Evolutionary conservation across 1,140 invertebrate genomes (phyloP), one percentile per base, ranked within the genome.

Genomic region (Belonocnema kinseyi): DNA sequence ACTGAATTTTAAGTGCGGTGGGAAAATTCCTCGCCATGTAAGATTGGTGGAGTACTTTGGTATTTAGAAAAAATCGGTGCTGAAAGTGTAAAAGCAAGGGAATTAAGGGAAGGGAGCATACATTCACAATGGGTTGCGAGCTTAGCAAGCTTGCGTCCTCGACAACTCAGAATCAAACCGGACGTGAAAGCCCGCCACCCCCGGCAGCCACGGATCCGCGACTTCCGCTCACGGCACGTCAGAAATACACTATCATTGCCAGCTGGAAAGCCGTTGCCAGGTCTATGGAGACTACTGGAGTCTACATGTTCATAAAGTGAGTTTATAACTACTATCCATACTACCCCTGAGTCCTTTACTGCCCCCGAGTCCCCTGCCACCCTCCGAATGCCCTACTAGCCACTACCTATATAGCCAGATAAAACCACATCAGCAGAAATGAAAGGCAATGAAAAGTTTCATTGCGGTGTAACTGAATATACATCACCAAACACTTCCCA

Each of bases 241-340:
- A 98, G 92, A 97, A 96, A 88, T 97, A 96, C 88, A 95, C 93
- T 77, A 96, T 98, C 92, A 93, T 96, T 52, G 96, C 96, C 3
- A 97, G 96, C 14, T 98, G 97, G 97, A 97, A 97, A 88, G 96
- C 95, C 6, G 97, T 97, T 79, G 94, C 94, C 61, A 93, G 96
- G 81, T 96, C 96, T 1, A 96, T 97, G 93, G 96, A 97, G 89
- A 94, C 95, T 16, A 97, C 97, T 40, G 97, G 97, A 17, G 94
- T 98, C 80, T 94, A 94, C 90, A 98, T 98, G 97, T 97, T 98
- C 90, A 93, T 97, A 88, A 96, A 96, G 97, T 97, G 91, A 95
- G 96, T 94, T 46, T 50, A 4, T 3, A 26, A 66, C 13, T n/a
- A 6, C 17, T 54, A 54, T 16, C 2, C 53, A 4, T 8, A 17